phyloP scores from a whole-genome alignment of 2,113 vertebrate genomes.

The Sclerurus mexicanus region DNA sequence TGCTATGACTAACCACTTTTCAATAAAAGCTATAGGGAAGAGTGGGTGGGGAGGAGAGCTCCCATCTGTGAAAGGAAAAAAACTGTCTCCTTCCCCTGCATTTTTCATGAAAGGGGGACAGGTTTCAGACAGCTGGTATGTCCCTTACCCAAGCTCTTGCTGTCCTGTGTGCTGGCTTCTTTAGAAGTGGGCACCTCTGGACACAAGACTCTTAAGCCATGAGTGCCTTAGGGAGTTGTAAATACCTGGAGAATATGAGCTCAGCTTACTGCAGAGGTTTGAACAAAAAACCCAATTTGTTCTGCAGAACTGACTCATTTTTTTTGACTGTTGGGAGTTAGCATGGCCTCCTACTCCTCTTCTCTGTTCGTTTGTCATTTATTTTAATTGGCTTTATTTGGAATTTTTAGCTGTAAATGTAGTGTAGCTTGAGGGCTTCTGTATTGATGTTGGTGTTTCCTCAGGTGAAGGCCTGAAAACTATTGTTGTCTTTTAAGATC shows the following conservation, averaged over 20 bases:
- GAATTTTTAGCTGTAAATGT: background rate
- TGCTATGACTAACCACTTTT: conserved; percentile 25
- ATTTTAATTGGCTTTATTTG: background rate
- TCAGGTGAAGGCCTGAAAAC: background rate
- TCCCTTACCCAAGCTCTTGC: background rate
- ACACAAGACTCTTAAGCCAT: background rate
- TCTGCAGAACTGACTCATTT: background rate
- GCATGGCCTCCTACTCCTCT: background rate
- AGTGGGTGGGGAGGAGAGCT: background rate
- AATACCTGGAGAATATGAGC: background rate
- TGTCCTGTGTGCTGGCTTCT: background rate
- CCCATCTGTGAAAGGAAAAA: background rate
- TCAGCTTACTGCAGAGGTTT: background rate
- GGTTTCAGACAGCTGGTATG: background rate
- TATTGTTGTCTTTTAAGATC: background rate
- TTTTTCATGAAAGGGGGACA: background rate
- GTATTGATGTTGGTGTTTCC: background rate
- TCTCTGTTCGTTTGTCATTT: background rate
- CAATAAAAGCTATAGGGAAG: background rate
- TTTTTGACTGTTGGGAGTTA: background rate
- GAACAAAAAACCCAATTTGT: background rate
- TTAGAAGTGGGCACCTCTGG: background rate
- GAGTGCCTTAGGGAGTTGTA: background rate
- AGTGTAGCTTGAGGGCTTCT: background rate
- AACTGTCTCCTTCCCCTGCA: background rate